Base-by-base conservation (phyloP, 1,140 invertebrate species). In the Drosophila ambigua region DNA sequence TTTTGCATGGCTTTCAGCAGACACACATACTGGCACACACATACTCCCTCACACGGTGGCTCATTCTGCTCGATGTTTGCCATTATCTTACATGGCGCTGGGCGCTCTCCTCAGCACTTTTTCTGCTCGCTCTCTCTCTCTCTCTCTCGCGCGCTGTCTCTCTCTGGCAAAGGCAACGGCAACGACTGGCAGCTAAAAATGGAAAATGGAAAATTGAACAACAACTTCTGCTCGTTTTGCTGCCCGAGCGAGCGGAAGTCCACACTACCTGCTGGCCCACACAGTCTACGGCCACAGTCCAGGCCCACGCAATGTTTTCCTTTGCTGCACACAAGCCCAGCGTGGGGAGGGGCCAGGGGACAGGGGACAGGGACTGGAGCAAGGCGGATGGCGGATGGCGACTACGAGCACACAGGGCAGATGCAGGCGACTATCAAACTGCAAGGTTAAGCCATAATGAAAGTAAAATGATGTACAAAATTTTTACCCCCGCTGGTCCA, bases 121-220 rank as follows among this genome's bases (percentile, higher is more conserved):
- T 68, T 28, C 31, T 46, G 24, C 24, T 15, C 0, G 20, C 60
- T 16, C 26, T 11, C 44, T 26, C 41, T 24, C 49, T 31, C 72
- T 54, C 45, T 53, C 20, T 35, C 53, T 23, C 31, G 52, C 55
- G 49, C 24, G 41, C 65, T 50, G 49, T 39, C 11, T 39, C 35
- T 4, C 11, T 39, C 35, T 39, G 35, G 35, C 35, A 39, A 39
- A 39, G 35, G 35, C 4, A 39, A 39, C 51, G 69, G 61, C 49
- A 66, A 41, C 54, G 60, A 57, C 72, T 77, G 77, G 58, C 67
- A 81, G 88, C 83, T 87, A 82, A 87, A 87, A 87, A 87, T 88
- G 83, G 83, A 81, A 87, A 87, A 87, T 88, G 83, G 83, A 81
- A 87, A 87, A 87, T 87, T 87, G 83, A 88, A 88, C 83, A 87